These are phyloP conservation scores for Hippotragus niger DNA, from an alignment of 2,113 vertebrate species.

Conservation along the genomic window DNA sequence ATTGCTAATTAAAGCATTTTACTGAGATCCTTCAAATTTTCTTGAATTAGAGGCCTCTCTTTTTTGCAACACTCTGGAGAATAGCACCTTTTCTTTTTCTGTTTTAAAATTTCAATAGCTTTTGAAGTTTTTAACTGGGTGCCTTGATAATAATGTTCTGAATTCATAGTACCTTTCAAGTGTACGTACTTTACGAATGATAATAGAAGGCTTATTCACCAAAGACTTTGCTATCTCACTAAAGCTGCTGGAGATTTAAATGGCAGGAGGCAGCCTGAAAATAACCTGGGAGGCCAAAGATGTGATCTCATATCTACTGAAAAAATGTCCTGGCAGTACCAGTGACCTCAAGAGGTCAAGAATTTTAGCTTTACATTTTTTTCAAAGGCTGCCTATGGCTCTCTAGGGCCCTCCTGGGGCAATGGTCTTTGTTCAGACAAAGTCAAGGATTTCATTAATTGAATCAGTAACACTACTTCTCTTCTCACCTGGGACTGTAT, in stretches of 20 bases:
- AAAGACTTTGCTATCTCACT: conserved; percentile 14
- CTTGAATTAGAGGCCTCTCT: conserved; percentile 6
- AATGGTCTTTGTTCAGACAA: conserved; percentile 52
- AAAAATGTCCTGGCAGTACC: conserved; percentile 54
- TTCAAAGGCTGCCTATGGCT: conserved; percentile 51
- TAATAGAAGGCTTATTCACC: not conserved
- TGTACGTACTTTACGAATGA: conserved; percentile 50
- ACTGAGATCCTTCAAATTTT: not conserved
- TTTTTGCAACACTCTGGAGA: conserved; percentile 24
- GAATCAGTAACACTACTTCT: not conserved
- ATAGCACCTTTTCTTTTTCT: conserved; percentile 18
- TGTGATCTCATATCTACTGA: conserved; percentile 47
- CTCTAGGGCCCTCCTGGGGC: not conserved
- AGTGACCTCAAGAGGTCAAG: conserved; percentile 41
- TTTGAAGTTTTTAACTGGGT: conserved; percentile 46
- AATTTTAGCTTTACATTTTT: conserved; percentile 53
- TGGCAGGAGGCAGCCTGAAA: conserved; percentile 45
- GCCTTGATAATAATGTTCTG: conserved; percentile 46
- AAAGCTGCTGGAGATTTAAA: conserved; percentile 52
- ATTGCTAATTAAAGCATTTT: conserved; percentile 37
- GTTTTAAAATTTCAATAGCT: conserved; percentile 54
- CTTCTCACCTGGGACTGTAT: not conserved
- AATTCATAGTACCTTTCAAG: conserved; percentile 59
- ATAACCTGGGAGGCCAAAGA: conserved; percentile 50
- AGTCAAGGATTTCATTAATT: conserved; percentile 53